phyloP scores from a whole-genome alignment of 64 coral and sea anemone species.

The Exaiptasia diaphana region DNA sequence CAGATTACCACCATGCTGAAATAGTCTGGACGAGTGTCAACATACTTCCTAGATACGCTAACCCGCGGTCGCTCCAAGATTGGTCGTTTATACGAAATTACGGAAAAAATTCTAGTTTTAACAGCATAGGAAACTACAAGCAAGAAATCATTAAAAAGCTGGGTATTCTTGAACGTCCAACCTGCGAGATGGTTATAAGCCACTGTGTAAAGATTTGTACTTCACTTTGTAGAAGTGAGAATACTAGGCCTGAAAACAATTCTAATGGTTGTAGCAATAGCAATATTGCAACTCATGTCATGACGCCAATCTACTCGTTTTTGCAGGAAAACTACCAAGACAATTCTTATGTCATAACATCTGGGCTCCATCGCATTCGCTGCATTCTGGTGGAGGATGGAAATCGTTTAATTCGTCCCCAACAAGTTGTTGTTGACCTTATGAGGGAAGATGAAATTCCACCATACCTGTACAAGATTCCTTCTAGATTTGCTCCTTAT shows the following conservation, averaged over 20 bases:
- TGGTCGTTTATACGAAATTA: background rate
- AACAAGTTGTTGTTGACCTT: conserved; percentile 22
- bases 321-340: background rate
- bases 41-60: background rate
- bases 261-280: background rate
- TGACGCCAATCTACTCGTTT: conserved; percentile 25
- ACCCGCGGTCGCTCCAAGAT: background rate
- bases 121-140: background rate
- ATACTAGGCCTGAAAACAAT: too few relatives aligned
- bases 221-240: background rate
- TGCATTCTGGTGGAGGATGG: conserved; percentile 34
- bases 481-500: conserved; percentile 2
- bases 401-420: background rate
- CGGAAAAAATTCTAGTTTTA: background rate
- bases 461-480: conserved; percentile 54
- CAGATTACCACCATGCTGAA: background rate
- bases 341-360: background rate
- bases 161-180: background rate
- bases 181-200: conserved; percentile 15
- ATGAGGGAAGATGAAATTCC: conserved; percentile 26
- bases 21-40: conserved; percentile 27
- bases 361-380: background rate
- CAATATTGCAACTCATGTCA: background rate
- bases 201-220: conserved; percentile 32
- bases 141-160: background rate